These are phyloP conservation scores for Cryptocephalus primarius DNA, from an alignment of 2,888 invertebrate genomes.

Conservation along the genomic window DNA sequence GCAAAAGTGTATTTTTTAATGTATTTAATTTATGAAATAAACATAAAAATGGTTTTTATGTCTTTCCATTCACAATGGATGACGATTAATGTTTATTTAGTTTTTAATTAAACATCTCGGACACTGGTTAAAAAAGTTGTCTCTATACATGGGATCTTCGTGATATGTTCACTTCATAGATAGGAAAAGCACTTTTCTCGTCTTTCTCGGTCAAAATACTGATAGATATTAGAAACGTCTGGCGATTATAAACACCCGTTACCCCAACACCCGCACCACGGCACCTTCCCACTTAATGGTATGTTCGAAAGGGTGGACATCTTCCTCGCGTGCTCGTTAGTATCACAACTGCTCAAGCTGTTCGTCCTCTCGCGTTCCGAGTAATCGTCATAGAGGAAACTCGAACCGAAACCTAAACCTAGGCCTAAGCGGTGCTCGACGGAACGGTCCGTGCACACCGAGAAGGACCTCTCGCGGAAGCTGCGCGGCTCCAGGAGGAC, in stretches of 20 bases:
- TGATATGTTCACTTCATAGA: no score
- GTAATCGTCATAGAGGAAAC: constrained; percentile 29
- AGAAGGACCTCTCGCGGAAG: constrained; percentile 31
- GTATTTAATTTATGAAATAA: no score
- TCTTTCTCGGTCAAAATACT: no score
- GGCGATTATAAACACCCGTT: constrained; percentile 52
- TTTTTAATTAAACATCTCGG: no score
- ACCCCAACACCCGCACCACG: constrained; percentile 81
- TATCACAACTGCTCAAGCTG: constrained; percentile 52
- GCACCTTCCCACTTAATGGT: constrained; percentile 52
- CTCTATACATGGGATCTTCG: no score
- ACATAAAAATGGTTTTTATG: no score
- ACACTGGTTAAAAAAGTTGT: no score
- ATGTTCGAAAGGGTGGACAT: constrained; percentile 52
- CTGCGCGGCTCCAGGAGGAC: constrained; percentile 24
- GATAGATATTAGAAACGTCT: neutral
- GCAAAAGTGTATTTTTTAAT: no score
- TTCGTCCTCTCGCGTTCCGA: constrained; percentile 58
- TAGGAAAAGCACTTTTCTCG: no score
- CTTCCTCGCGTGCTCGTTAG: constrained; percentile 44
- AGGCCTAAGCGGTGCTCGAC: constrained; percentile 24
- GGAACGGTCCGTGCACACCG: constrained; percentile 35
- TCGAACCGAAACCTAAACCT: constrained; percentile 21
- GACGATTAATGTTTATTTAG: no score
- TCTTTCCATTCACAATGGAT: no score